A percentile compares a stretch with the other conserved stretches of the same genome.
These are phyloP conservation scores for Drosophila testacea DNA, from an alignment of 2,888 invertebrate genomes.

Conservation along the genomic window DNA sequence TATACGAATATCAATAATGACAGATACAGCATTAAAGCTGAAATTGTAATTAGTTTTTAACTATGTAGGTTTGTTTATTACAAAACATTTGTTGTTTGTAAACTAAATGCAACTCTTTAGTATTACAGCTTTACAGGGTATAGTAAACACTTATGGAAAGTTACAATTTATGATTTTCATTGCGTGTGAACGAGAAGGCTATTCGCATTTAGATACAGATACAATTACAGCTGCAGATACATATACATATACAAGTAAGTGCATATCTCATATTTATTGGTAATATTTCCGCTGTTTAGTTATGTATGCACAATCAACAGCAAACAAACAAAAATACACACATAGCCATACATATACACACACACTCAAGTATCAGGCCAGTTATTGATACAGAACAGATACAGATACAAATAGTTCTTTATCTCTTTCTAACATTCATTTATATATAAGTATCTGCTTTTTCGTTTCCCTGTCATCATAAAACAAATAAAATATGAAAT, in stretches of 20 bases:
- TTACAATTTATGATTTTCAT: slow-evolving; percentile 26
- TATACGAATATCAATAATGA: neutral
- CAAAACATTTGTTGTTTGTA: neutral
- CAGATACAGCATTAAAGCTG: neutral
- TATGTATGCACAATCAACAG: slow-evolving; percentile 46
- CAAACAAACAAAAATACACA: slow-evolving; percentile 36
- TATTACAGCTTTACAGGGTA: slow-evolving; percentile 1
- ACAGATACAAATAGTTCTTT: slow-evolving; percentile 24
- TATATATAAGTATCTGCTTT: slow-evolving; percentile 9
- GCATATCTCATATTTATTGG: slow-evolving; percentile 50
- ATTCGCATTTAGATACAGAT: slow-evolving; percentile 5
- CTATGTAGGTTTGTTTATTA: neutral
- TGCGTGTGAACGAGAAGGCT: neutral
- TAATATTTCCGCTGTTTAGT: slow-evolving; percentile 63
- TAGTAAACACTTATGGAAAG: slow-evolving; percentile 5
- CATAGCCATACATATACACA: slow-evolving; percentile 1
- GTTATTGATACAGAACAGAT: slow-evolving; percentile 36
- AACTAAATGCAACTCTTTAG: neutral
- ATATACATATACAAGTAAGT: slow-evolving; percentile 13
- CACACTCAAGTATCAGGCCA: slow-evolving; percentile 8
- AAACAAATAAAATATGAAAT: slow-evolving; percentile 65
- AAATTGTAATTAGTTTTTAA: no score
- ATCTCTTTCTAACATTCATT: slow-evolving; percentile 17
- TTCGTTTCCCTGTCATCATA: slow-evolving; percentile 51
- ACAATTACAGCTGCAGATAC: slow-evolving; percentile 17